Percentiles rank a stretch among this genome's conserved stretches.
These are phyloP conservation scores for Galeopsomyia nigrocyanea DNA, from an alignment of 2,888 invertebrate species.

Conservation along the genomic window DNA sequence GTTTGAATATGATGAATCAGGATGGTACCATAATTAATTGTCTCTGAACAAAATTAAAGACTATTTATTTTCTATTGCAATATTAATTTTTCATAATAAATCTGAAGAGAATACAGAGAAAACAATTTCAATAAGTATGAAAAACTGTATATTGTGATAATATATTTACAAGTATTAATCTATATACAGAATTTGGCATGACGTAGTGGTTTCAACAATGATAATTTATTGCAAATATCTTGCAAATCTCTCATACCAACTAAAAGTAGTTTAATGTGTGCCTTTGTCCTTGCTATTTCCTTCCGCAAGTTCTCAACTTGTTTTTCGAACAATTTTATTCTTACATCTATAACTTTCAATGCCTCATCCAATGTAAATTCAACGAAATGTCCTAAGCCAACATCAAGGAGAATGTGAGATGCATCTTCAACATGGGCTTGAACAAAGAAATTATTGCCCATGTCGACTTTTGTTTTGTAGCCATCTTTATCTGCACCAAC, in stretches of 20 bases:
- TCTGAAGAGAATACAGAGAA: background rate
- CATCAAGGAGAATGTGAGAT: conserved; percentile 77
- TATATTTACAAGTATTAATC: conserved; percentile 21
- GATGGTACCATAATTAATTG: too few relatives aligned
- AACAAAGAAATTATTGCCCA: conserved; percentile 88
- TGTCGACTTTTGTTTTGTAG: conserved; percentile 80
- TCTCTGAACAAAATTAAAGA: too few relatives aligned
- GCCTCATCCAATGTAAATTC: conserved; percentile 83
- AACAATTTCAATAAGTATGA: background rate
- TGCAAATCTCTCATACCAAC: conserved; percentile 78
- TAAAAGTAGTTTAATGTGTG: conserved; percentile 83
- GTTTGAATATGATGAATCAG: too few relatives aligned
- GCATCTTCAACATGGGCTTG: conserved; percentile 81
- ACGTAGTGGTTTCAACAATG: background rate
- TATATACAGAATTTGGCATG: conserved; percentile 6
- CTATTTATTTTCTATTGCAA: too few relatives aligned
- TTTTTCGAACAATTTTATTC: conserved; percentile 76
- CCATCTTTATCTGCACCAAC: conserved; percentile 71
- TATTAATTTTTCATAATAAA: too few relatives aligned
- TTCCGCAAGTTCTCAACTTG: conserved; percentile 76
- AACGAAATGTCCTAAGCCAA: conserved; percentile 83
- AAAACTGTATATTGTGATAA: background rate
- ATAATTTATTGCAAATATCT: conserved; percentile 47
- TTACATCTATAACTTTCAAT: conserved; percentile 77
- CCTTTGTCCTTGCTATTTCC: conserved; percentile 80